A percentile compares a stretch with the other conserved stretches of the same genome.
phyloP scores from a whole-genome alignment of 2,797 vertebrate species.

The Acanthornis magna region DNA sequence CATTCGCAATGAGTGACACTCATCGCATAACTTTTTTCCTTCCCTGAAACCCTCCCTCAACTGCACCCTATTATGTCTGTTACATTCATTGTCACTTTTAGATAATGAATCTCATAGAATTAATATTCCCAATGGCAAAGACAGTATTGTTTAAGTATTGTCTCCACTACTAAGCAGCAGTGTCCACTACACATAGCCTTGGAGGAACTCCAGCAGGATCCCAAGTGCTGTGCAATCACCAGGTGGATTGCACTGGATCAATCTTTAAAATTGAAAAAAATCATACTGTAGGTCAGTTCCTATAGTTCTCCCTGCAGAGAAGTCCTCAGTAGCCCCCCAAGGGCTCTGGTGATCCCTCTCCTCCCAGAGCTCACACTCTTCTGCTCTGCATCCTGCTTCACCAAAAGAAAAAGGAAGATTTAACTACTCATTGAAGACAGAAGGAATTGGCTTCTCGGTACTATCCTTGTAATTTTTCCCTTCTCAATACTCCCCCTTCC shows the following conservation, averaged over 20 bases:
- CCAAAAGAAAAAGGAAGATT: neutral
- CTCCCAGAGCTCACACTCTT: neutral
- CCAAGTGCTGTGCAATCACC: neutral
- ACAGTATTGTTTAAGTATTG: neutral
- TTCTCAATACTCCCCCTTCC: neutral
- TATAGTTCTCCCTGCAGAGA: neutral
- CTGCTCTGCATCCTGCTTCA: neutral
- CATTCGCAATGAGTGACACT: neutral
- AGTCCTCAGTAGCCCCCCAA: neutral
- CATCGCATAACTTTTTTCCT: neutral
- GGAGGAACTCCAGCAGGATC: neutral
- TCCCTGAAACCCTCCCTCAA: neutral
- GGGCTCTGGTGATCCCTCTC: neutral
- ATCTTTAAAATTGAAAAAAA: neutral
- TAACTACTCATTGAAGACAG: neutral
- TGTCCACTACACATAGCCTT: neutral
- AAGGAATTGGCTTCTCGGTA: neutral
- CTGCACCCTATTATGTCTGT: neutral
- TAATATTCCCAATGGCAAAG: neutral
- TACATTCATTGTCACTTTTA: neutral
- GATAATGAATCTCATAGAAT: neutral
- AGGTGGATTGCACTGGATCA: accelerated
- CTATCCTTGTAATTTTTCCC: too few relatives aligned
- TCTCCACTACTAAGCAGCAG: neutral
- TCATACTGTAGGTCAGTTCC: neutral